Conservation (phyloP, 2,797 vertebrate species). For the Orientallactaga sibirica region DNA sequence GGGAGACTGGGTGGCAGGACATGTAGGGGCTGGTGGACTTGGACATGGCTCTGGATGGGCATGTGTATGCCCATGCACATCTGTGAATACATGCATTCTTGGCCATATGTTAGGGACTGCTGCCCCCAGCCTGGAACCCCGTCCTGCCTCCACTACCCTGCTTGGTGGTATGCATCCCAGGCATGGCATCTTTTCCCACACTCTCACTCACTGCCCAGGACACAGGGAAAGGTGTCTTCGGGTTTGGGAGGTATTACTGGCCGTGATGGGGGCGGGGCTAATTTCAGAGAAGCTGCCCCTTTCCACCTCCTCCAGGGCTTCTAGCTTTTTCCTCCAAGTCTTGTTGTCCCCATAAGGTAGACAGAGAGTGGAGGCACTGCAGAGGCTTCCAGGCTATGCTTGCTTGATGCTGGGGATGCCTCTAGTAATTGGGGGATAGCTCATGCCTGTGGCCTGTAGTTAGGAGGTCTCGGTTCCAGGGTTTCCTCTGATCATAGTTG, state of each 20-base stretch:
- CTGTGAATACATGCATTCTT: too few species aligned
- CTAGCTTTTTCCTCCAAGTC: background rate
- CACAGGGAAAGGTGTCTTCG: background rate
- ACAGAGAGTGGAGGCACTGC: accelerated
- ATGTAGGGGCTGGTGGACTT: accelerated
- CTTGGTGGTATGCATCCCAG: accelerated
- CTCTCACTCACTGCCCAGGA: too few species aligned
- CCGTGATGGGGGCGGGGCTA: background rate
- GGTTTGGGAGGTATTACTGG: background rate
- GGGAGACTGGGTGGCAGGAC: background rate
- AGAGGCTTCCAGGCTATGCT: background rate
- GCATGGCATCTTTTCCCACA: background rate
- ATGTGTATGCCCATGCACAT: background rate
- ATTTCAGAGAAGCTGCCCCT: background rate
- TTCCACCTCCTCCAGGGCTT: accelerated
- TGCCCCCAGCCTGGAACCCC: background rate
- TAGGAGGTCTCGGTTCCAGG: background rate
- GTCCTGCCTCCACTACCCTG: background rate
- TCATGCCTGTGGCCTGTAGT: background rate
- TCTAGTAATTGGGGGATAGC: background rate
- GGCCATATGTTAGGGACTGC: background rate
- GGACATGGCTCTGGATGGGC: background rate
- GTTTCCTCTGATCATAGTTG: background rate
- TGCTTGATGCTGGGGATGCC: background rate
- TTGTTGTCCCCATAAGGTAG: background rate